Percentiles rank a stretch among this genome's conserved stretches.
Evolutionary conservation across 2,113 vertebrate genomes (phyloP).

Genomic region (Hoplias malabaricus): DNA sequence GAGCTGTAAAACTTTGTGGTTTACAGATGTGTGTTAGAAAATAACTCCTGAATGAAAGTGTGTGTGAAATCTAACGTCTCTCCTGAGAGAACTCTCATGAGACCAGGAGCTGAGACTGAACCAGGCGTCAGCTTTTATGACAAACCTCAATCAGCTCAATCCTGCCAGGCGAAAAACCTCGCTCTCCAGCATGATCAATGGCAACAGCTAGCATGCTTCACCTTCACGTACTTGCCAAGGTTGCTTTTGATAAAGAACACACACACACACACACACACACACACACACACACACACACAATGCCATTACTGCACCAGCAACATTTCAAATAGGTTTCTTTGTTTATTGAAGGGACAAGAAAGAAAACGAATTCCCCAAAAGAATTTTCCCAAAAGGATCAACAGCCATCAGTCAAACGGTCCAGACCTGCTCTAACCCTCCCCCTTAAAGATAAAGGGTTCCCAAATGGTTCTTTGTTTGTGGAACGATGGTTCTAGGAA

Average conservation of each 20-base stretch:
- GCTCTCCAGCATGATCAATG: slow-evolving; percentile 51
- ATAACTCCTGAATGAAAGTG: slow-evolving; percentile 42
- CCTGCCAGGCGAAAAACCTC: slow-evolving; percentile 54
- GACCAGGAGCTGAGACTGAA: slow-evolving; percentile 46
- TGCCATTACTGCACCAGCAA: slow-evolving; percentile 10
- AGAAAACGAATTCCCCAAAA: neutral
- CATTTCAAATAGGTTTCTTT: neutral
- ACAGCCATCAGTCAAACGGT: slow-evolving; percentile 4
- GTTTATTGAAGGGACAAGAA: neutral
- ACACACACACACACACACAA: neutral
- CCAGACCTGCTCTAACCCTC: neutral
- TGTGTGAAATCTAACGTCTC: slow-evolving; percentile 51
- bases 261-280: neutral
- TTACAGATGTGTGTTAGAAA: slow-evolving; percentile 50
- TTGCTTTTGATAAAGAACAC: slow-evolving; percentile 50
- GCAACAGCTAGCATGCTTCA: slow-evolving; percentile 40
- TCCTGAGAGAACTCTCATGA: slow-evolving; percentile 52
- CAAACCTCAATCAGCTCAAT: slow-evolving; percentile 55
- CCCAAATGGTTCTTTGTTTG: too few species aligned
- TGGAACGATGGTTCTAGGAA: too few species aligned
- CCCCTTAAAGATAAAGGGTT: neutral
- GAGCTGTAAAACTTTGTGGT: slow-evolving; percentile 54
- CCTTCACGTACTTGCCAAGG: slow-evolving; percentile 47
- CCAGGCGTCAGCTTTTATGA: slow-evolving; percentile 57
- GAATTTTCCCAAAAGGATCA: too few species aligned